Percentiles rank a stretch among this genome's conserved stretches.
Conservation (phyloP, 2,113 vertebrate genomes). For the Callipepla squamata region DNA sequence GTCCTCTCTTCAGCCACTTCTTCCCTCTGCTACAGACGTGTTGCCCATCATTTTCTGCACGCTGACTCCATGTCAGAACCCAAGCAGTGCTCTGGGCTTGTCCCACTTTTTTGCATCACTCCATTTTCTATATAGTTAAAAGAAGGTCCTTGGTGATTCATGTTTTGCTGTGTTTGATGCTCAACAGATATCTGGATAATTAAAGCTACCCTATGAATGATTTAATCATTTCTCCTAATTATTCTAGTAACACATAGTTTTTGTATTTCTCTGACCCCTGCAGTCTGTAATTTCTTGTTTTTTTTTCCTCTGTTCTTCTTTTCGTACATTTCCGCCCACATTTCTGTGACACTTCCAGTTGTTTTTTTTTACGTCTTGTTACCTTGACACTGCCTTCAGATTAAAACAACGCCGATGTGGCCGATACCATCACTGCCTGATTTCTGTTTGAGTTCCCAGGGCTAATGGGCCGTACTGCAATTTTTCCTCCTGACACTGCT, state of each 20-base stretch:
- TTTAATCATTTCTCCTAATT: background rate
- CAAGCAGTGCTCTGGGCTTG: background rate
- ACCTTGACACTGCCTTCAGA: background rate
- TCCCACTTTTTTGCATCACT: conserved; percentile 1
- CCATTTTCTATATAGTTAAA: background rate
- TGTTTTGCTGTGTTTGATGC: conserved; percentile 11
- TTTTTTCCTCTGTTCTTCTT: background rate
- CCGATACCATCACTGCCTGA: background rate
- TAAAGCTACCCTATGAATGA: conserved; percentile 11
- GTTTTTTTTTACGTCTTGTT: background rate
- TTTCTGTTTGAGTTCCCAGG: background rate
- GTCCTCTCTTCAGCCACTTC: background rate
- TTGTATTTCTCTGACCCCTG: background rate
- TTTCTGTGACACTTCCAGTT: background rate
- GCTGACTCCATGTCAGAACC: background rate
- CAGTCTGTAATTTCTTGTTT: background rate
- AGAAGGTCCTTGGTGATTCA: conserved; percentile 6
- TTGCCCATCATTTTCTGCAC: background rate
- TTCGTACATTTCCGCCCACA: background rate
- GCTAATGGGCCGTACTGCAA: background rate
- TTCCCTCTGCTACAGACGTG: background rate
- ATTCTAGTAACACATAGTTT: background rate
- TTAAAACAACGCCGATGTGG: background rate
- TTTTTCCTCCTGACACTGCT: background rate
- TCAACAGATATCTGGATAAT: conserved; percentile 31